Base-by-base conservation (phyloP, 2,888 invertebrate species). In the Oegoconia quadripuncta region DNA sequence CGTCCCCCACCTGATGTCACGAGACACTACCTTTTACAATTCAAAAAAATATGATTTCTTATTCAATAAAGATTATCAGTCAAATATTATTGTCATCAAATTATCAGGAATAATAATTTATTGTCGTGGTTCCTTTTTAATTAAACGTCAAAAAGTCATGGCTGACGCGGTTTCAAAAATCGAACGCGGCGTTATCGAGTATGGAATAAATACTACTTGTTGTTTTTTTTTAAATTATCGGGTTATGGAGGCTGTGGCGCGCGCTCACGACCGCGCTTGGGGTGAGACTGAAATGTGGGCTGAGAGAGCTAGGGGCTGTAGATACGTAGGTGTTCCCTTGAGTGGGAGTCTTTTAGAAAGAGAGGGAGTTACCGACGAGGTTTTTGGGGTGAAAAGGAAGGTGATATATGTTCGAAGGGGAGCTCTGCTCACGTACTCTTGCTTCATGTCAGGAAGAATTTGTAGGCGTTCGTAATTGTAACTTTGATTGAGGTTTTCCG, bases 401-500 rank as follows among this genome's bases (percentile, higher is more conserved):
- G 55, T 1, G 31, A 12, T 39, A 55, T 45, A 49, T 54, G 56
- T 59, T 54, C 57, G 56, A 58, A 20, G 66, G 73, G 65, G 70
- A 58, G 59, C 58, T 40, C 30, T 34, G 62, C 61, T 69, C 67
- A 67, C 72, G 73, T 74, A 73, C 63, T 57, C 49, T 47, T 48
- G 62, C 59, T 64, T 39, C 53, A 58, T 59, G 64, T 52, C 68
- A 75, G 76, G 72, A 77, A 73, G 74, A 75, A 74, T 69, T 79
- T 73, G 79, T 78, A 77, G 79, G 81, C 81, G 78, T 74, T 60
- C 53, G 72, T 72, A 71, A 74, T 74, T 72, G 65, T 74, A 73
- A 66, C 67, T 68, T 62, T 71, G 70, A 79, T 74, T 73, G 71
- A 68, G 74, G 68, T 67, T 70, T 64, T 70, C 73, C 64, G 67